These are phyloP conservation scores for Phlogophora meticulosa DNA, from an alignment of 2,888 invertebrate species.

Conservation along the genomic window DNA sequence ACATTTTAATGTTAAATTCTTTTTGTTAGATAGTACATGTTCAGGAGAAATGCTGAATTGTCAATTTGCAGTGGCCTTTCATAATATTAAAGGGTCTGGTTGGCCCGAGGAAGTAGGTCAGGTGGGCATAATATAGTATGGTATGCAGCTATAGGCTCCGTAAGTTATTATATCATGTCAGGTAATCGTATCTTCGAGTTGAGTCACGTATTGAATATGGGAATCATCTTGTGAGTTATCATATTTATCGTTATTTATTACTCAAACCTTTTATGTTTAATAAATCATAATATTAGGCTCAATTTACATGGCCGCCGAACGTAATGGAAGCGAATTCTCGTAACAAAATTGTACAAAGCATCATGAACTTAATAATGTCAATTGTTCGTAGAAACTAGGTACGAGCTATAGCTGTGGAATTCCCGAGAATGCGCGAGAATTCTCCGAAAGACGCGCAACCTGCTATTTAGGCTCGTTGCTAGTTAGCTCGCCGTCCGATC, in stretches of 20 bases:
- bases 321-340: too few species aligned
- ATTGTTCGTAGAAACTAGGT: too few species aligned
- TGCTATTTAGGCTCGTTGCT: too few species aligned
- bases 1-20: slow-evolving; percentile 28
- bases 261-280: slow-evolving; percentile 25
- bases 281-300: too few species aligned
- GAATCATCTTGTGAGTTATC: not conserved
- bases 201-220: slow-evolving; percentile 25
- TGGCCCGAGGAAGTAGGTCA: slow-evolving; percentile 47
- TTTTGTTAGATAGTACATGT: slow-evolving; percentile 30
- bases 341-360: too few species aligned
- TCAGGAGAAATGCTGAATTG: slow-evolving; percentile 46
- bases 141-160: slow-evolving; percentile 29
- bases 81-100: slow-evolving; percentile 49
- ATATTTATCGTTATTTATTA: slow-evolving; percentile 17
- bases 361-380: too few species aligned
- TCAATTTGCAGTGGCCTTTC: slow-evolving; percentile 44
- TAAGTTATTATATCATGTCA: slow-evolving; percentile 36
- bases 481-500: too few species aligned
- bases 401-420: too few species aligned
- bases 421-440: too few species aligned
- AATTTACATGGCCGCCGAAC: too few species aligned
- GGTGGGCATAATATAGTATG: slow-evolving; percentile 37
- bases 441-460: too few species aligned
- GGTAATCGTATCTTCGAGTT: slow-evolving; percentile 23